Base-by-base conservation (phyloP, 1,140 invertebrate species). In the Drosophila lacteicornis region DNA sequence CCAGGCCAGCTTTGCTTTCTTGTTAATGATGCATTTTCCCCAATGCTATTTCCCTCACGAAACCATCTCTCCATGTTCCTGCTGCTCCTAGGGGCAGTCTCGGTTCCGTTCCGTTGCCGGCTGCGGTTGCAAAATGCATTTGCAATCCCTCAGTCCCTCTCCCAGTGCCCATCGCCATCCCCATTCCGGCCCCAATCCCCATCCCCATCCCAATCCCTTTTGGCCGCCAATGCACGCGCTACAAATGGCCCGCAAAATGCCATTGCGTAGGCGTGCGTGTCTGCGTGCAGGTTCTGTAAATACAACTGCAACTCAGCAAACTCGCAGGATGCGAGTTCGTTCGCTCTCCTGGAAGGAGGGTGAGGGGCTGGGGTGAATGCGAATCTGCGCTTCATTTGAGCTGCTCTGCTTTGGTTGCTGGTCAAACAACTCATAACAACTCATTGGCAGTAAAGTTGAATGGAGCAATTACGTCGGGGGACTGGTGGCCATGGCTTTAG, bases 41-140 rank as follows among this genome's bases (percentile, higher is more conserved):
- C 50, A 56, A 68, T 67, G 53, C 49, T 30, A 46, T 57, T 77
- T 78, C 43, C 50, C 50, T 78, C 74, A 69, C 63, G 62, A 69
- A 60, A 69, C 56, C 63, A 77, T 60, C 63, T 30, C 27, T 77
- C 57, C 74, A 59, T 38, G 46, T 49, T 40, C 13, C 56, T 51
- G 36, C 69, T 45, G 46, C 40, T 60, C 42, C 30, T 33, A n/a
- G 57, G 42, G 38, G 63, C 42, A 60, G 62, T 17, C 25, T 53
- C 38, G 15, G 47, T 46, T 30, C 5, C 46, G 38, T 67, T 67
- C 12, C 46, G n/a, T 58, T 49, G 33, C 15, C 22, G 43, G 74
- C 33, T 79, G 55, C 42, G 67, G 76, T 79, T 79, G 59, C 53
- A 47, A 75, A 79, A 81, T 69, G 83, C 68, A 80, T 88, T 88